Evolutionary conservation across 1,140 invertebrate genomes (phyloP).

Genomic region (Zaprionus africanus): DNA sequence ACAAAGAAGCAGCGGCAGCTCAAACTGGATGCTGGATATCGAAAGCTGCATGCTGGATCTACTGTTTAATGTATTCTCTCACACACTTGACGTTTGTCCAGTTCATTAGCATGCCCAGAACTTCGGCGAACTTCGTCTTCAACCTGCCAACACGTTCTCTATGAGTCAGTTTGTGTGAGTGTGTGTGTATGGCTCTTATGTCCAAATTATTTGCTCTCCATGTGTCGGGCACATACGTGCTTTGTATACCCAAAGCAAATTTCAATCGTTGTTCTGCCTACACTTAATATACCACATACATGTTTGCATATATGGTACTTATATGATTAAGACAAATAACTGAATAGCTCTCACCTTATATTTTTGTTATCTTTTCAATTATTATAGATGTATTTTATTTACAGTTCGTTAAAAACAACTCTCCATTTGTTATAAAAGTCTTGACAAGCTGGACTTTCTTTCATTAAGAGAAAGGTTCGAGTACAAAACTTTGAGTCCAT

Average conservation of each 20-base stretch:
- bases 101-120: constrained; percentile 63
- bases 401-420: background rate
- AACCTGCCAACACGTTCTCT: background rate
- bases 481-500: background rate
- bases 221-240: constrained; percentile 22
- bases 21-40: constrained; percentile 12
- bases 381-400: background rate
- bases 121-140: constrained; percentile 4
- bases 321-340: background rate
- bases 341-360: background rate
- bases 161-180: constrained; percentile 3
- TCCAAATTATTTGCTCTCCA: constrained; percentile 28
- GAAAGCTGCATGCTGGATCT: constrained; percentile 60
- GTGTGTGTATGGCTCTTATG: constrained; percentile 14
- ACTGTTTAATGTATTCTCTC: constrained; percentile 35
- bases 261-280: constrained; percentile 16
- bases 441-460: background rate
- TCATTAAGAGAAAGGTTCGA: background rate
- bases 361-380: background rate
- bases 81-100: constrained; percentile 47
- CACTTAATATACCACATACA: constrained; percentile 10
- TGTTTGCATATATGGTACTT: background rate
- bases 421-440: background rate
- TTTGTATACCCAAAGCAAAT: constrained; percentile 27
- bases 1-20: constrained; percentile 41